Percentiles rank a stretch among this genome's conserved stretches.
Evolutionary conservation across 2,888 invertebrate genomes (phyloP).

Genomic region (Noctuana brunneofusca): DNA sequence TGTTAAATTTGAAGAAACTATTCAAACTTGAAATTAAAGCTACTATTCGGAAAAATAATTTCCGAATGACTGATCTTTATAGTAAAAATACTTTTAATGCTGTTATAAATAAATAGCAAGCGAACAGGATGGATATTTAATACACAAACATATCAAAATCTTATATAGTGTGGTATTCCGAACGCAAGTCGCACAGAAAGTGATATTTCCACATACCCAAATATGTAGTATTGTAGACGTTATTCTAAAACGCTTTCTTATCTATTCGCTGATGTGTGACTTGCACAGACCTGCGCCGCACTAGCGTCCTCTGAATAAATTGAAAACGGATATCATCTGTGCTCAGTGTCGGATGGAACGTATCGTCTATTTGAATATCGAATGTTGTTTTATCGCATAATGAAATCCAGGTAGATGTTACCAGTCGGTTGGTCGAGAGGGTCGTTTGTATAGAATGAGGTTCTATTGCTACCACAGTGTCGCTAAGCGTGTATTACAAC

Average conservation of each 20-base stretch:
- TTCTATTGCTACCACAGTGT: neutral
- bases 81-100: too few species aligned
- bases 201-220: neutral
- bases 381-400: constrained; percentile 40
- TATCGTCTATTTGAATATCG: constrained; percentile 41
- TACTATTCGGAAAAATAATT: too few species aligned
- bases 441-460: neutral
- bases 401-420: constrained; percentile 35
- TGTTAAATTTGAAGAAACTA: too few species aligned
- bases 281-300: constrained; percentile 28
- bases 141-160: neutral
- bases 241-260: constrained; percentile 25
- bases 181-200: neutral
- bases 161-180: too few species aligned
- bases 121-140: neutral
- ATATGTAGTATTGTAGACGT: neutral
- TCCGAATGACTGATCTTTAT: too few species aligned
- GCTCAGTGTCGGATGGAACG: constrained; percentile 34
- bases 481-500: too few species aligned
- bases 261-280: constrained; percentile 26
- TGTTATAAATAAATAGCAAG: too few species aligned
- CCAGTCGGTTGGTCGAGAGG: neutral
- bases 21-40: too few species aligned
- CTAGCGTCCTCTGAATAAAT: constrained; percentile 43
- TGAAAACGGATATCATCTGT: constrained; percentile 43